A percentile compares a stretch with the other conserved stretches of the same genome.
These are phyloP conservation scores for Elysia crispata DNA, from an alignment of 2,888 invertebrate genomes.

Conservation along the genomic window DNA sequence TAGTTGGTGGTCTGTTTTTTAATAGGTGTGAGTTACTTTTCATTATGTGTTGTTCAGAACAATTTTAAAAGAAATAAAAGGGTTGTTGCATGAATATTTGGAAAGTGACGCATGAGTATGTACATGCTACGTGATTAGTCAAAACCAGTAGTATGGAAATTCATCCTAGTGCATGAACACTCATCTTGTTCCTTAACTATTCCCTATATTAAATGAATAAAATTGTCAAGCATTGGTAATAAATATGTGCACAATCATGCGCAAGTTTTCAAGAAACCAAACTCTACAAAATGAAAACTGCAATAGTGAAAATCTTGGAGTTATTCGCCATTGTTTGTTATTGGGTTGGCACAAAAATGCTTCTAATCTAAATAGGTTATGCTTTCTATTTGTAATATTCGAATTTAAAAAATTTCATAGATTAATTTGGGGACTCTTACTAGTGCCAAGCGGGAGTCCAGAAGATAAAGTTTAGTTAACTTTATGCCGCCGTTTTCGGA, in stretches of 20 bases:
- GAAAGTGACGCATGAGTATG: conserved; percentile 9
- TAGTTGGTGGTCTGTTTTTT: not conserved
- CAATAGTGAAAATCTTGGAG: not conserved
- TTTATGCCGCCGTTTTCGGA: too few species aligned
- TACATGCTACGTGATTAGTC: not conserved
- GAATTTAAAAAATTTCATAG: too few species aligned
- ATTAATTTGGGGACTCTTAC: too few species aligned
- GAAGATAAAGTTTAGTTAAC: too few species aligned
- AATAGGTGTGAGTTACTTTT: not conserved
- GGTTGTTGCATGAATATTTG: not conserved
- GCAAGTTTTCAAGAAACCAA: not conserved
- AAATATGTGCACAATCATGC: not conserved
- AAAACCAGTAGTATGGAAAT: not conserved
- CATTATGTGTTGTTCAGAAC: conserved; percentile 1
- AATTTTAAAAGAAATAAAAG: too few species aligned
- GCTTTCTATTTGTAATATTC: too few species aligned
- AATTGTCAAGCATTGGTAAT: conserved; percentile 1
- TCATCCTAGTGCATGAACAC: not conserved
- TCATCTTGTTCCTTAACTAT: not conserved
- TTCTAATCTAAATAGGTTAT: too few species aligned
- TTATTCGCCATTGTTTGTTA: conserved; percentile 1
- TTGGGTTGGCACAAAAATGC: too few species aligned
- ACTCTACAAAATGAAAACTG: conserved; percentile 1
- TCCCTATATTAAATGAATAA: not conserved
- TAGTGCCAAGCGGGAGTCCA: too few species aligned